These are phyloP conservation scores for Tetramorium bicarinatum DNA, from an alignment of 2,888 invertebrate species.

Conservation along the genomic window DNA sequence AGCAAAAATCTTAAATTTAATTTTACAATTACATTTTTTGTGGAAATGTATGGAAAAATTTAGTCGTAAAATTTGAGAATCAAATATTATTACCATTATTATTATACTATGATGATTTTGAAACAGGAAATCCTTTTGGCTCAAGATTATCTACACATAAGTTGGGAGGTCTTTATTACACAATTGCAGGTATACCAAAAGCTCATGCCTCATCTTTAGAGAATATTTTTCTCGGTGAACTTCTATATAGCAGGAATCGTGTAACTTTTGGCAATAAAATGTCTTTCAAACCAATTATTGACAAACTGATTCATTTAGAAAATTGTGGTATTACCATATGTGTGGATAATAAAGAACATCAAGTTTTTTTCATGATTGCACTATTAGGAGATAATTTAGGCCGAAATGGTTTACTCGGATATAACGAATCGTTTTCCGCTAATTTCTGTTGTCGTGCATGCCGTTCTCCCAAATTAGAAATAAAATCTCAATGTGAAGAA, in stretches of 20 bases:
- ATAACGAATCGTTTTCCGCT: conserved; percentile 4
- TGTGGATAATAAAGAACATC: conserved; percentile 2
- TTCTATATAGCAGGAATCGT: not conserved
- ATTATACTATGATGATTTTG: not conserved
- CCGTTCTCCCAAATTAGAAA: not conserved
- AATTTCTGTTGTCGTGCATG: conserved; percentile 6
- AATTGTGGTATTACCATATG: not conserved
- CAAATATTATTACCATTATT: not conserved
- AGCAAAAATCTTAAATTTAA: too few relatives aligned
- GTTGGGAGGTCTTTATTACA: too few relatives aligned
- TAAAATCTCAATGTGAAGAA: not conserved
- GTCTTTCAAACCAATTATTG: conserved; percentile 1
- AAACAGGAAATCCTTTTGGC: not conserved
- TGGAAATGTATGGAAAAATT: not conserved
- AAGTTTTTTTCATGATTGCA: not conserved
- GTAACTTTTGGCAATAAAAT: not conserved
- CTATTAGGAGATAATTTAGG: conserved; percentile 6
- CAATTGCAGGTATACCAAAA: not conserved
- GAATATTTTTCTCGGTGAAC: not conserved
- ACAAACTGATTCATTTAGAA: not conserved
- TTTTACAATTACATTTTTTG: too few relatives aligned
- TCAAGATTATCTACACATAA: too few relatives aligned
- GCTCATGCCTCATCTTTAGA: not conserved
- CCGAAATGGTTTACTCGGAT: not conserved
- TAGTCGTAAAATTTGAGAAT: not conserved